These are phyloP conservation scores for Harmothoe impar DNA, from an alignment of 2,888 invertebrate genomes.

Conservation along the genomic window DNA sequence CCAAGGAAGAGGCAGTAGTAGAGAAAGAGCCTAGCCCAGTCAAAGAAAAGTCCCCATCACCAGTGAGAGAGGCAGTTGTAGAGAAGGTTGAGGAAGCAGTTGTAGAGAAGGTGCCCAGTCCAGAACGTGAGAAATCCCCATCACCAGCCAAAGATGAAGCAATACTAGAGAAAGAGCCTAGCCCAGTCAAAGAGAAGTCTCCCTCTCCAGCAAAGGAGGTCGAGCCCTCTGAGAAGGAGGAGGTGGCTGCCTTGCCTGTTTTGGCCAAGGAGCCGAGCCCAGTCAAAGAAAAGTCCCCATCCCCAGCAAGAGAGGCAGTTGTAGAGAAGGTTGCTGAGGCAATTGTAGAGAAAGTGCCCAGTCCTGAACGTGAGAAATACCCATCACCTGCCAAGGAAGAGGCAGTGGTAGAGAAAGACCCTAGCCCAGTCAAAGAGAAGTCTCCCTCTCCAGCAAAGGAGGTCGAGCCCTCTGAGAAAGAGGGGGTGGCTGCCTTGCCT, in stretches of 20 bases:
- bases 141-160: not conserved
- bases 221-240: not conserved
- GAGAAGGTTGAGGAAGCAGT: constrained; percentile 65
- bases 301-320: constrained; percentile 1
- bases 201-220: not conserved
- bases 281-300: not conserved
- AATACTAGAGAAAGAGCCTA: constrained; percentile 12
- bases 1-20: constrained; percentile 5
- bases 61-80: constrained; percentile 59
- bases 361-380: not conserved
- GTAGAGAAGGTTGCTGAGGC: constrained; percentile 19
- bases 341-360: not conserved
- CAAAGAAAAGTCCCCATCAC: constrained; percentile 42
- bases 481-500: too few relatives aligned
- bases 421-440: constrained; percentile 51
- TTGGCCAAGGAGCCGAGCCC: constrained; percentile 3
- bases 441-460: not conserved
- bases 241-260: not conserved
- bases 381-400: constrained; percentile 43
- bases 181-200: not conserved
- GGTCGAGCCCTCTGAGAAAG: not conserved
- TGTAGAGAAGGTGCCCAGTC: constrained; percentile 65
- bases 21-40: constrained; percentile 30
- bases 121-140: not conserved
- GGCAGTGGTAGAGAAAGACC: constrained; percentile 16